These are phyloP conservation scores for Chamaea fasciata DNA, from an alignment of 2,113 vertebrate species.

Conservation along the genomic window DNA sequence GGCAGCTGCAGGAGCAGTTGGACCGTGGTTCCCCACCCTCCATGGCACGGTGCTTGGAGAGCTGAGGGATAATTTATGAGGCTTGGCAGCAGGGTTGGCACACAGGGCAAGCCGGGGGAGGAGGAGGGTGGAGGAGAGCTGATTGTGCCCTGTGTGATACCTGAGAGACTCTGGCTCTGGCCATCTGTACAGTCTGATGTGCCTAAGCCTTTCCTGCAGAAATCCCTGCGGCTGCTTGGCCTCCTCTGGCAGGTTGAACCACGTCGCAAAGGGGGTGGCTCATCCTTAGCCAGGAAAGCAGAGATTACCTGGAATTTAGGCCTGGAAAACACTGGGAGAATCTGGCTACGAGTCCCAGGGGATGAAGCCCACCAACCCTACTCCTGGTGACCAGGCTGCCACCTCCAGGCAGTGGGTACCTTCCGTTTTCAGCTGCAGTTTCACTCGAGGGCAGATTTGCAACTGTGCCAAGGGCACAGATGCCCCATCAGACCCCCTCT, in stretches of 20 bases:
- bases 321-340: neutral
- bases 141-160: conserved; percentile 25
- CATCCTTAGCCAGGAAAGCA: neutral
- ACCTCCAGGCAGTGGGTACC: neutral
- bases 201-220: neutral
- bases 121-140: neutral
- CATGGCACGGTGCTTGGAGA: fast-evolving
- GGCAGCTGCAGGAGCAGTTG: neutral
- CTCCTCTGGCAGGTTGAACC: neutral
- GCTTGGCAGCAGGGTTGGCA: conserved; percentile 27
- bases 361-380: neutral
- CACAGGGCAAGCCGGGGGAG: fast-evolving
- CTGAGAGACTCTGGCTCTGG: conserved; percentile 10
- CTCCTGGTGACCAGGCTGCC: neutral
- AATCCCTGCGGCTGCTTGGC: neutral
- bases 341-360: fast-evolving
- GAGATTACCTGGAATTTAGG: neutral
- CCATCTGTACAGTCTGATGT: conserved; percentile 39
- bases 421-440: neutral
- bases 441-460: neutral
- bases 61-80: conserved; percentile 21
- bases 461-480: neutral
- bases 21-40: neutral
- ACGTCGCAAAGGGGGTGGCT: neutral
- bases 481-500: neutral